These are phyloP conservation scores for Aptenodytes forsteri DNA, from an alignment of 2,113 vertebrate species.

Conservation along the genomic window DNA sequence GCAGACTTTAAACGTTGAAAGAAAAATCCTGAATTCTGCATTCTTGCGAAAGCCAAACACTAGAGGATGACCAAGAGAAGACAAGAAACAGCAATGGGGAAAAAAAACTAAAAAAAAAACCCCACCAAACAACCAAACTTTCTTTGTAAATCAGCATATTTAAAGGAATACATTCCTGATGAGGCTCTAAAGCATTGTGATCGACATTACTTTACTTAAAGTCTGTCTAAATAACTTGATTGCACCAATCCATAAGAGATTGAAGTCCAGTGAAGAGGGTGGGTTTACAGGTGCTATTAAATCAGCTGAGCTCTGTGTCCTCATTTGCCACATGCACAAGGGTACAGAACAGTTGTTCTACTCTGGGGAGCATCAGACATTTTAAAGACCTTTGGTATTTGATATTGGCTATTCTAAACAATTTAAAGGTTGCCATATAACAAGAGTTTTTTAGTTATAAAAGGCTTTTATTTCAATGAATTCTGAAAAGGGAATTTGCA, in stretches of 20 bases:
- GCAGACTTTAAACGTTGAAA: background rate
- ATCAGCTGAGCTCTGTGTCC: background rate
- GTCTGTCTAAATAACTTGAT: background rate
- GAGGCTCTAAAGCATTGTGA: background rate
- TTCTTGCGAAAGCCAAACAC: background rate
- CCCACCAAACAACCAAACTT: background rate
- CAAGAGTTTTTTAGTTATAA: background rate
- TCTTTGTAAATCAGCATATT: background rate
- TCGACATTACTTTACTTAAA: background rate
- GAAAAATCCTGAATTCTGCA: background rate
- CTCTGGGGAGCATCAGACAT: background rate
- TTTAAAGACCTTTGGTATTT: background rate
- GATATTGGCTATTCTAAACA: background rate
- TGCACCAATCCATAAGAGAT: rapidly evolving
- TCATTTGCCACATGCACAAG: background rate
- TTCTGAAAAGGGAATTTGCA: background rate
- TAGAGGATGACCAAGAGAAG: background rate
- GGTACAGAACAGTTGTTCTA: background rate
- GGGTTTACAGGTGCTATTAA: background rate
- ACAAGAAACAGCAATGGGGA: background rate
- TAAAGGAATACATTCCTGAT: background rate
- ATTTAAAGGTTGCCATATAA: background rate
- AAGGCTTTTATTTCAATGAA: background rate
- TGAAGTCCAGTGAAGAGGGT: background rate
- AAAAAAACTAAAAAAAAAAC: no score